Evolutionary conservation across 2,888 invertebrate genomes (phyloP).

Genomic region (Argyra leucocephala): DNA sequence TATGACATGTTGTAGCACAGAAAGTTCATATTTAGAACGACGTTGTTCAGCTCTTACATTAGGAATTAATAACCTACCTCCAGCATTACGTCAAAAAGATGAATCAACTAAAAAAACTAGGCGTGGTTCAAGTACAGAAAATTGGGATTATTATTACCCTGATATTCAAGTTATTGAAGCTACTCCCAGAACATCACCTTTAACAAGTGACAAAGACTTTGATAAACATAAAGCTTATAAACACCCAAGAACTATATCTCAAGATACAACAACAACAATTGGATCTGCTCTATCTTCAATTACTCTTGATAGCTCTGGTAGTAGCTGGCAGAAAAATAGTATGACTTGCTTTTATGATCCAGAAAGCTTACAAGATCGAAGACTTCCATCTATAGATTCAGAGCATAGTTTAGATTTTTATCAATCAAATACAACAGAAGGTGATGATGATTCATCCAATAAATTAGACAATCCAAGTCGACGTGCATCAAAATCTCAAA

Average conservation of each 20-base stretch:
- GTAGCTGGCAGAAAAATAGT: constrained; percentile 31
- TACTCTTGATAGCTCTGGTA: neutral
- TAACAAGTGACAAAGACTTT: constrained; percentile 54
- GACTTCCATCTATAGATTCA: constrained; percentile 17
- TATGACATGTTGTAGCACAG: constrained; percentile 75
- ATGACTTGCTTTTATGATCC: constrained; percentile 39
- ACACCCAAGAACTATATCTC: constrained; percentile 21
- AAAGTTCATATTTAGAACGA: constrained; percentile 72
- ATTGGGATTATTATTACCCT: constrained; percentile 53
- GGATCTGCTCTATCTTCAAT: constrained; percentile 7
- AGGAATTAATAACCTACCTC: constrained; percentile 54
- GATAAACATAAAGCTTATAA: constrained; percentile 33
- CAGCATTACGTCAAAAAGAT: constrained; percentile 38
- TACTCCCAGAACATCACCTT: constrained; percentile 75
- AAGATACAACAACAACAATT: constrained; percentile 18
- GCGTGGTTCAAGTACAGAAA: constrained; percentile 36
- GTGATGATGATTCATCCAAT: constrained; percentile 11
- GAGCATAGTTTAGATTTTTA: neutral
- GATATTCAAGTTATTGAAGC: constrained; percentile 65
- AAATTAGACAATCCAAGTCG: constrained; percentile 20
- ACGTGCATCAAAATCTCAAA: constrained; percentile 19
- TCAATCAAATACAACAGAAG: neutral
- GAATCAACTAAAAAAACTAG: constrained; percentile 30
- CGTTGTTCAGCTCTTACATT: constrained; percentile 70
- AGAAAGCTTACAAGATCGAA: constrained; percentile 37